Evolutionary conservation across 2,797 vertebrate genomes (phyloP).

Genomic region (Chromobotia macracanthus): DNA sequence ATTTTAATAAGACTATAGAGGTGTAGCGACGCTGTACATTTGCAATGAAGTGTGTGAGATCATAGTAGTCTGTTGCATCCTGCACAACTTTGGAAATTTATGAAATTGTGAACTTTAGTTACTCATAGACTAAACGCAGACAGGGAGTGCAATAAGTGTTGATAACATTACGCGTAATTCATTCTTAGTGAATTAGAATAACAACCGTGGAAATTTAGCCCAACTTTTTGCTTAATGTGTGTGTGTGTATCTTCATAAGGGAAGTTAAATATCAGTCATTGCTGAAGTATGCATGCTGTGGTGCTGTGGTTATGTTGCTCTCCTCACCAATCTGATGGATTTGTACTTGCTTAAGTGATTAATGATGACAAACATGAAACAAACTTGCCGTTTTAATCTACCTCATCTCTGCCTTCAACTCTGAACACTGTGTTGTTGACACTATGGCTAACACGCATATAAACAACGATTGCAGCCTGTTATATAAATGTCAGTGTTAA

Average conservation of each 20-base stretch:
- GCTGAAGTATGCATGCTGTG: slow-evolving; percentile 48
- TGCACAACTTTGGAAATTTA: neutral
- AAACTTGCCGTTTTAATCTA: slow-evolving; percentile 65
- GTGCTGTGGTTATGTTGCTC: slow-evolving; percentile 45
- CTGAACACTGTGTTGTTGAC: slow-evolving; percentile 36
- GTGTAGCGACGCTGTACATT: neutral
- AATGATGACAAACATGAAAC: slow-evolving; percentile 67
- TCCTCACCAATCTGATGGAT: slow-evolving; percentile 39
- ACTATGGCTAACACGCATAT: slow-evolving; percentile 42
- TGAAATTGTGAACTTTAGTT: neutral
- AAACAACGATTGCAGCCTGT: slow-evolving; percentile 62
- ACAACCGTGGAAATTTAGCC: neutral
- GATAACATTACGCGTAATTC: too few species aligned
- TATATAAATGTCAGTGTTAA: slow-evolving; percentile 19
- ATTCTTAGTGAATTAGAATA: too few species aligned
- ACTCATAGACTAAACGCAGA: neutral
- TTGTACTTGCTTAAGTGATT: slow-evolving; percentile 52
- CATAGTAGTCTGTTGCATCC: neutral
- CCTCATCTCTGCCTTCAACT: slow-evolving; percentile 64
- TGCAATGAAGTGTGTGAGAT: neutral
- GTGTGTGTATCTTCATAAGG: neutral
- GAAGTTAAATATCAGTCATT: slow-evolving; percentile 24
- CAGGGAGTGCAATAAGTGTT: neutral
- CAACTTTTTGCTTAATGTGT: neutral
- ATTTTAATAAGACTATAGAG: neutral